These are phyloP conservation scores for Notamacropus eugenii DNA, from an alignment of 2,797 vertebrate genomes.

Conservation along the genomic window DNA sequence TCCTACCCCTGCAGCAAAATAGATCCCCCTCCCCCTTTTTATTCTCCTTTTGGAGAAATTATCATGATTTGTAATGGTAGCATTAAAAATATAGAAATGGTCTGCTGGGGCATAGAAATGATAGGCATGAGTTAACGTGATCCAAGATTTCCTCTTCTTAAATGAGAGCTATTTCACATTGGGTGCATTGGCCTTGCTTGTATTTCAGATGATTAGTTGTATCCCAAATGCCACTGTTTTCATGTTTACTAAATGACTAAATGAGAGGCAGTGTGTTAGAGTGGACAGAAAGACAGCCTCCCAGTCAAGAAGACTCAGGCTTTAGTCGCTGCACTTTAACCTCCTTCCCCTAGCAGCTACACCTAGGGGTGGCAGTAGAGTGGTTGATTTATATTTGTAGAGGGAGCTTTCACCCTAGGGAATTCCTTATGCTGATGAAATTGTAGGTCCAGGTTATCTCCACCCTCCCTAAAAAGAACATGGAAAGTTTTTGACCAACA, in stretches of 20 bases:
- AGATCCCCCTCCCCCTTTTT: neutral
- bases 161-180: neutral
- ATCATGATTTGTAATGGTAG: no score
- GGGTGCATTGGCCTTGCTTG: neutral
- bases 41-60: neutral
- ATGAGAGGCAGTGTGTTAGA: neutral
- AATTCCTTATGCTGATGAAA: neutral
- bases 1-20: neutral
- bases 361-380: neutral
- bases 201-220: neutral
- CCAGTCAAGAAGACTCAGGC: neutral
- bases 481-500: neutral
- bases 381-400: neutral
- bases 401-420: neutral
- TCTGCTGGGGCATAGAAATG: neutral
- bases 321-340: neutral
- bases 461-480: neutral
- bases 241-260: neutral
- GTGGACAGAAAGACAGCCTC: neutral
- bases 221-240: neutral
- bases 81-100: neutral
- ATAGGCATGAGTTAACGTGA: accelerated
- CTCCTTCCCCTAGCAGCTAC: neutral
- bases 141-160: neutral
- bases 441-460: neutral